Evolutionary conservation across 2,888 invertebrate genomes (phyloP).

Genomic region (Drosophila conformis): DNA sequence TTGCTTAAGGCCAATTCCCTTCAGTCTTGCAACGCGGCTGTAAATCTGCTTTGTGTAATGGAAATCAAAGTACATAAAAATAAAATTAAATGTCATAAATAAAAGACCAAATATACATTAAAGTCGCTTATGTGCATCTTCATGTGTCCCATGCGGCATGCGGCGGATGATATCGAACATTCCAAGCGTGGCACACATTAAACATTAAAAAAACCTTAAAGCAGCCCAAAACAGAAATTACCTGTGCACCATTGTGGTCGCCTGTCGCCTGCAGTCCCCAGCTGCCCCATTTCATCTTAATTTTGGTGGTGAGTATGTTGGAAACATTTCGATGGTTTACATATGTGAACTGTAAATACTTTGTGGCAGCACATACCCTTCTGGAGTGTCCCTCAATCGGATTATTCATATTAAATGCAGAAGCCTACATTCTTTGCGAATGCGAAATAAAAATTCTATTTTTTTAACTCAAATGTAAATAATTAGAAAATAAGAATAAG

Average conservation of each 20-base stretch:
- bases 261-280: background rate
- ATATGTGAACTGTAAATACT: background rate
- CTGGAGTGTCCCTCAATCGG: background rate
- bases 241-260: constrained; percentile 9
- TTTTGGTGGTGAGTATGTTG: constrained; percentile 41
- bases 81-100: constrained; percentile 74
- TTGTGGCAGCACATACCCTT: too few relatives aligned
- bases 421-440: background rate
- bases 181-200: constrained; percentile 50
- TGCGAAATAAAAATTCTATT: too few relatives aligned
- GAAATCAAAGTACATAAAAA: constrained; percentile 73
- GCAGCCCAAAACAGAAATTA: background rate
- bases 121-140: constrained; percentile 25
- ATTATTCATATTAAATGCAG: background rate
- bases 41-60: constrained; percentile 60
- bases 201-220: constrained; percentile 56
- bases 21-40: constrained; percentile 4
- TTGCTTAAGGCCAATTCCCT: constrained; percentile 29
- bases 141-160: constrained; percentile 28
- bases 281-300: background rate
- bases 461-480: too few relatives aligned
- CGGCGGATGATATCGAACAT: constrained; percentile 32
- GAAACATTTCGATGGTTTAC: background rate
- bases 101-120: constrained; percentile 42
- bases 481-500: too few relatives aligned